Conservation (phyloP, 92 coral and sea anemone species). For the Actinostola sp. region DNA sequence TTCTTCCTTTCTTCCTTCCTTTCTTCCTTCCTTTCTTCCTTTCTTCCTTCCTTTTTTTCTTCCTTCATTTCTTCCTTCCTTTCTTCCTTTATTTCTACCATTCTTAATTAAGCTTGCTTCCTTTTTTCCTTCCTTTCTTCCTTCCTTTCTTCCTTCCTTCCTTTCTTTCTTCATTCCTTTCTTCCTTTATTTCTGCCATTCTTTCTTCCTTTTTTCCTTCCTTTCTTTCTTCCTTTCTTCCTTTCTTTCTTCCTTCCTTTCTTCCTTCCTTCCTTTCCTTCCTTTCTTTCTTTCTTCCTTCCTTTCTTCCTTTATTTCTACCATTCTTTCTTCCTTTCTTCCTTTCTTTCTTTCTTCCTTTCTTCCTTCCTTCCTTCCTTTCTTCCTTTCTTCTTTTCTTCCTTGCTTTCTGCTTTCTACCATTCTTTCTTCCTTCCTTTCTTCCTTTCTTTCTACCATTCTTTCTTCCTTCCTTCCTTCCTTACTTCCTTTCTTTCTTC, state of each 20-base stretch:
- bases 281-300: no score
- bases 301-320: no score
- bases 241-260: no score
- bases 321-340: no score
- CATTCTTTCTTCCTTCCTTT: neutral
- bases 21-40: neutral
- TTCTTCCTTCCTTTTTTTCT: neutral
- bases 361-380: no score
- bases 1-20: neutral
- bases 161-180: no score
- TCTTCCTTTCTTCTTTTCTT: neutral
- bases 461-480: neutral
- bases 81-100: no score
- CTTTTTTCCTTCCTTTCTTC: no score
- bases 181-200: neutral
- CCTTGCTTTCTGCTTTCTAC: no score
- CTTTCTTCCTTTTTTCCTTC: neutral
- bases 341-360: neutral
- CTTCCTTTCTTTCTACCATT: neutral
- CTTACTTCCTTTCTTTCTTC: neutral
- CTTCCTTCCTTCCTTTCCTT: no score
- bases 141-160: neutral
- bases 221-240: neutral
- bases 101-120: neutral
- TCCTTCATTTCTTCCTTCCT: neutral